Conservation (phyloP, 1,140 invertebrate genomes). For the Dreissena rostriformis region DNA sequence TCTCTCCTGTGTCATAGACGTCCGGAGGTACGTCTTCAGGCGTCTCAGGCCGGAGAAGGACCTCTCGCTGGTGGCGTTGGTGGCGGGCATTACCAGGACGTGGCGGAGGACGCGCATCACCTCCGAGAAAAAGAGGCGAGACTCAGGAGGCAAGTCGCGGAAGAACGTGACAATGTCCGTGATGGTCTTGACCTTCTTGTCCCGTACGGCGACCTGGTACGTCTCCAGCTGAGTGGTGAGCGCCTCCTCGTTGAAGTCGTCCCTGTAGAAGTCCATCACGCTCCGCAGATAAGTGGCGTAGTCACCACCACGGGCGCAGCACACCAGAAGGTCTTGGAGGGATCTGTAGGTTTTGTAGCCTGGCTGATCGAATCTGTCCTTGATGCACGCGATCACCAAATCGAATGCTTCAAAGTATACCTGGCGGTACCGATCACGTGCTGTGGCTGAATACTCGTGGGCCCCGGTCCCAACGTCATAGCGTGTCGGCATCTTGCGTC, state of each 20-base stretch:
- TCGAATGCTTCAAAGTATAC: conserved; percentile 1
- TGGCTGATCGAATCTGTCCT: conserved; percentile 21
- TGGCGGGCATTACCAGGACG: conserved; percentile 8
- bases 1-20: conserved; percentile 16
- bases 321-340: conserved; percentile 2
- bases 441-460: not conserved
- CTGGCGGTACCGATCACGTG: not conserved
- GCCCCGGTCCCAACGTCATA: not conserved
- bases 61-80: conserved; percentile 26
- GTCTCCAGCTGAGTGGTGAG: not conserved
- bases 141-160: not conserved
- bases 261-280: conserved; percentile 12
- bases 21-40: conserved; percentile 19
- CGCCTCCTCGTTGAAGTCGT: conserved; percentile 2
- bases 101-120: conserved; percentile 1
- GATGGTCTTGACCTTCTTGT: not conserved
- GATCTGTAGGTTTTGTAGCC: not conserved
- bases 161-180: conserved; percentile 4
- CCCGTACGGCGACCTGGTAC: not conserved
- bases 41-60: conserved; percentile 8
- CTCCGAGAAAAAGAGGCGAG: not conserved
- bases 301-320: not conserved
- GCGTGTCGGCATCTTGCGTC: conserved; percentile 2
- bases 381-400: conserved; percentile 7
- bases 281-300: not conserved